phyloP scores from a whole-genome alignment of 2,113 vertebrate species.

The Nibea coibor region DNA sequence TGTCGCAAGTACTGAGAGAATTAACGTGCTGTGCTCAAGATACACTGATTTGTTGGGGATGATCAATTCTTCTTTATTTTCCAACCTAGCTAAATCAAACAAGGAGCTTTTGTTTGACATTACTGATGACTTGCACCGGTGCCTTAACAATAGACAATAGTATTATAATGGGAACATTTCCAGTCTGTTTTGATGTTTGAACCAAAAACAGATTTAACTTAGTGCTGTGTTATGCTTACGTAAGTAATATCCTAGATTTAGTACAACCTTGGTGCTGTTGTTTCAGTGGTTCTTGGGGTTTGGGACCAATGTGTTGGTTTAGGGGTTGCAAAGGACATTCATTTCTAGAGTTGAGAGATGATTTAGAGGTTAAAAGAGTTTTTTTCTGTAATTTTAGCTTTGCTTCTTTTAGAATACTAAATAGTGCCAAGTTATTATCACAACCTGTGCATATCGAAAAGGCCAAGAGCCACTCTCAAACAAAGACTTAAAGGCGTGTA shows the following conservation, averaged over 20 bases:
- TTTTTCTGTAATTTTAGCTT: neutral
- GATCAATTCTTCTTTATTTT: conserved; percentile 37
- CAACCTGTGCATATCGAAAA: neutral
- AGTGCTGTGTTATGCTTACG: neutral
- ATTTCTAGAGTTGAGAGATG: neutral
- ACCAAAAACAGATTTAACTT: conserved; percentile 39
- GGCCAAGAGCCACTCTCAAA: neutral
- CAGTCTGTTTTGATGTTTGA: conserved; percentile 21
- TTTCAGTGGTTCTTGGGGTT: neutral
- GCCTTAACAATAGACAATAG: conserved; percentile 40
- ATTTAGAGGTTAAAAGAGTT: neutral
- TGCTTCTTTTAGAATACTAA: neutral
- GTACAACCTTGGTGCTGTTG: neutral
- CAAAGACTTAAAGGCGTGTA: conserved; percentile 16
- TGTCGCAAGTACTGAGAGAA: conserved; percentile 10
- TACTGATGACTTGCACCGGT: conserved; percentile 25
- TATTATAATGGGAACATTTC: conserved; percentile 32
- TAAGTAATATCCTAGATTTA: conserved; percentile 3
- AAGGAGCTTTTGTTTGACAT: conserved; percentile 56
- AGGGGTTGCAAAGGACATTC: neutral
- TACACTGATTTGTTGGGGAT: conserved; percentile 30
- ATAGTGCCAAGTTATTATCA: neutral
- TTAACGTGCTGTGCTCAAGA: neutral
- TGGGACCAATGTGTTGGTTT: neutral
- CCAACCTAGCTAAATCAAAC: conserved; percentile 38